These are phyloP conservation scores for Apostichopus leukothele DNA, from an alignment of 53 echinoderm and acorn worm genomes.

Conservation along the genomic window DNA sequence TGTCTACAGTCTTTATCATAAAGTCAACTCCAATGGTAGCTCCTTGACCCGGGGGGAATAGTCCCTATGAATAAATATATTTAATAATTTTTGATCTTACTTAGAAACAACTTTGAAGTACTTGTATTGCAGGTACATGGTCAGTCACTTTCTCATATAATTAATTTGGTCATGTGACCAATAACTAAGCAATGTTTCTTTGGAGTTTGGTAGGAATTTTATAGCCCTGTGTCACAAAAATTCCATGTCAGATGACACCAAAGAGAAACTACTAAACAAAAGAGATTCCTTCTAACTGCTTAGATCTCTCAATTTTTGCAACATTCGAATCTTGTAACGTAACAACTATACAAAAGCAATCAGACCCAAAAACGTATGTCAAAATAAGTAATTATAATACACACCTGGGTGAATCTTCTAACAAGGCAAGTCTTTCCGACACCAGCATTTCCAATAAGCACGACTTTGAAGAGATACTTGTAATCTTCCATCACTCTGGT, in stretches of 20 bases:
- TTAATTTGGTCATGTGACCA: too few species aligned
- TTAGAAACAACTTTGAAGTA: too few species aligned
- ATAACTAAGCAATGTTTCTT: too few species aligned
- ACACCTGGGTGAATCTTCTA: conserved; percentile 94
- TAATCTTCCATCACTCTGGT: conserved; percentile 82
- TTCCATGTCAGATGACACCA: not conserved
- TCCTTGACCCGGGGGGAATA: conserved; percentile 97
- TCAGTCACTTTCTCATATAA: too few species aligned
- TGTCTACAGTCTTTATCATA: conserved; percentile 98
- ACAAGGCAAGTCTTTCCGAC: conserved; percentile 98
- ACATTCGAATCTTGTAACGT: conserved; percentile 6
- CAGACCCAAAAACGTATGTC: not conserved
- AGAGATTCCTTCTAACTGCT: conserved; percentile 6
- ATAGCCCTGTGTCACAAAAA: too few species aligned
- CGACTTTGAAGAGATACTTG: conserved; percentile 96
- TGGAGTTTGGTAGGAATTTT: too few species aligned
- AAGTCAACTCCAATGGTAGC: conserved; percentile 99
- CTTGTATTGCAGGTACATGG: too few species aligned
- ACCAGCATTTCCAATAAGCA: conserved; percentile 96
- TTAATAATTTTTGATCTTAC: too few species aligned
- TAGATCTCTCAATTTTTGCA: conserved; percentile 13
- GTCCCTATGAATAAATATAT: conserved; percentile 61
- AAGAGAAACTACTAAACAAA: conserved; percentile 6
- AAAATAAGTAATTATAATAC: not conserved
- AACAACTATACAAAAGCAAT: conserved; percentile 6